Base-by-base conservation (phyloP, 2,113 vertebrate genomes). In the Sphyrna mokarran region DNA sequence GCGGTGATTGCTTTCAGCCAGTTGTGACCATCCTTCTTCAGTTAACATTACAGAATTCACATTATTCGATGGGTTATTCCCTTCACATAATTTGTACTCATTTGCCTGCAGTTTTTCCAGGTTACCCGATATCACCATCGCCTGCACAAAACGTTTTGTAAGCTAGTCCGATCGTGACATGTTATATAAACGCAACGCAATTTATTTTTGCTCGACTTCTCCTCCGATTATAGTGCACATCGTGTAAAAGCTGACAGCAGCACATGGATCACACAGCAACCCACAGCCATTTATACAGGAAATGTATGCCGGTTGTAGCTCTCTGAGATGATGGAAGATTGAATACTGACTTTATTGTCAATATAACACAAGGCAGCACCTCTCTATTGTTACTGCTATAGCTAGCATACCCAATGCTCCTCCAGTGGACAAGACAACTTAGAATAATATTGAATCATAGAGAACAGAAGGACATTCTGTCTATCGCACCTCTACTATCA, bases 341-440 rank as follows among this genome's bases (percentile, higher is more conserved):
- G 93, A 95, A 95, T 23, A 95, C 37, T 48, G 66, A 95, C 11
- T 95, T 72, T 69, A 72, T 72, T 5, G 14, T 68, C 94, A 95
- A 95, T 54, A 54, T 72, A 95, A 54, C 94, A 54, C 69, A 95
- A 54, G 54, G 29, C 37, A 33, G 43, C 40, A 76, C 40, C 40
- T 26, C 66, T 43, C 22, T 54, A 33, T 33, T 94, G 69, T 61
- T 33, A 66, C 68, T 95, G 68, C 14, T 48, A 48, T 76, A 37
- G 43, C 89, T 91, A 29, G 58, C 61, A 37, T 9, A 20, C 8
- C 7, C 89, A 93, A 40, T 66, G 33, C 89, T 37, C 61, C 61
- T 93, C 16, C 80, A 83, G 22, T 3, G 20, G 80, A 40, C 80
- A 83, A n/a, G 18, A 43, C 37, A 43, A 83, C 3, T 13, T 33